phyloP scores from a whole-genome alignment of 2,113 vertebrate genomes.

The Cyanistes caeruleus region DNA sequence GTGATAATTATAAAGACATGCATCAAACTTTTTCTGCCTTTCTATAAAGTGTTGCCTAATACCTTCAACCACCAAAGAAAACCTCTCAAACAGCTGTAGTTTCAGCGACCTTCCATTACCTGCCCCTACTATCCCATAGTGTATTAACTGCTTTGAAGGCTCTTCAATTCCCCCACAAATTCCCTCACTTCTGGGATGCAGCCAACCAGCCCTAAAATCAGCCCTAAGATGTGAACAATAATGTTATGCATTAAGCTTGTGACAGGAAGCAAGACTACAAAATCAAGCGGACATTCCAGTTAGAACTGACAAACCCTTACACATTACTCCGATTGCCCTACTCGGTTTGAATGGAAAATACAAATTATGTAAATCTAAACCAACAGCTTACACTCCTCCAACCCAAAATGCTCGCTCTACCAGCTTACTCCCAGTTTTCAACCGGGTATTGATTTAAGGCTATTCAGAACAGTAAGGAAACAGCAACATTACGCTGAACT shows the following conservation, averaged over 20 bases:
- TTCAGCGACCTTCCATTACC: not conserved
- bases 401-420: not conserved
- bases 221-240: not conserved
- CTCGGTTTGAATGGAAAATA: not conserved
- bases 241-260: accelerated
- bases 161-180: not conserved
- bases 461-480: accelerated
- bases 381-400: not conserved
- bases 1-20: accelerated
- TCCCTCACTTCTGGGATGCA: not conserved
- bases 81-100: not conserved
- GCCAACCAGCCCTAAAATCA: not conserved
- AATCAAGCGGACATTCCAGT: not conserved
- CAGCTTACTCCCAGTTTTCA: not conserved
- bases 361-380: not conserved
- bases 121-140: accelerated
- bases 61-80: not conserved
- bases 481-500: not conserved
- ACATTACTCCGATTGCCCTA: not conserved
- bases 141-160: not conserved
- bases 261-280: not conserved
- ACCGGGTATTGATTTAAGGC: not conserved
- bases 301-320: not conserved
- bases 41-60: not conserved
- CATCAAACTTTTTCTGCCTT: not conserved